Evolutionary conservation across 2,113 vertebrate species (phyloP).

Genomic region (Scopus umbretta): DNA sequence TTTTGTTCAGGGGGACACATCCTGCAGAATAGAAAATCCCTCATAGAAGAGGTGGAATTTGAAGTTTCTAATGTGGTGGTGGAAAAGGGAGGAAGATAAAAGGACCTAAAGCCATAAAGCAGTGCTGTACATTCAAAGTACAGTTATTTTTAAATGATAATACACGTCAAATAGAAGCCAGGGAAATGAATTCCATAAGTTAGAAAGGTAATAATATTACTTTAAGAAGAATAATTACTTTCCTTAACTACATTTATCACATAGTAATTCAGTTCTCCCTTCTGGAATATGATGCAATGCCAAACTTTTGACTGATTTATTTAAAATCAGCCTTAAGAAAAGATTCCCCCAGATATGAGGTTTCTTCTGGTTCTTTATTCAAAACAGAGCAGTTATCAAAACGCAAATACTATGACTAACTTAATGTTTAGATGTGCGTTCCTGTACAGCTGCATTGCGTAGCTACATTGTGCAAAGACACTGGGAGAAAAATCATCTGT

Average conservation of each 20-base stretch:
- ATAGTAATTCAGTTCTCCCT: slow-evolving; percentile 27
- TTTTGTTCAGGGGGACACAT: background rate
- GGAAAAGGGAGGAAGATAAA: slow-evolving; percentile 1
- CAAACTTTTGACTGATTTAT: slow-evolving; percentile 40
- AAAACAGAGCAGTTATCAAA: slow-evolving; percentile 67
- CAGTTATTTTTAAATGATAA: slow-evolving; percentile 42
- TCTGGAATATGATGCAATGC: slow-evolving; percentile 20
- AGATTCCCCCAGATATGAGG: slow-evolving; percentile 41
- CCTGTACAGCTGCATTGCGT: slow-evolving; percentile 2
- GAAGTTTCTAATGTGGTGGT: background rate
- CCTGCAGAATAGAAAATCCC: background rate
- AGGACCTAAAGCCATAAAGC: slow-evolving; percentile 16
- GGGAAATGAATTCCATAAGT: slow-evolving; percentile 41
- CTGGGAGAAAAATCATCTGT: background rate
- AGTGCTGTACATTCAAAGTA: background rate
- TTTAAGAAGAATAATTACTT: slow-evolving; percentile 61
- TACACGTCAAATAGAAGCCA: slow-evolving; percentile 12
- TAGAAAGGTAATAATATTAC: slow-evolving; percentile 42
- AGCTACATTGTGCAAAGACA: background rate
- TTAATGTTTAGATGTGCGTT: slow-evolving; percentile 44
- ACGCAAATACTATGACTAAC: slow-evolving; percentile 70
- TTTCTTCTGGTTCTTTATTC: slow-evolving; percentile 49
- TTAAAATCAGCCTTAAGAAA: slow-evolving; percentile 32
- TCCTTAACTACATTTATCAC: slow-evolving; percentile 56
- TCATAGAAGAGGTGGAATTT: background rate